phyloP scores from a whole-genome alignment of 2,888 invertebrate species.

The Chloroclystis v-ata region DNA sequence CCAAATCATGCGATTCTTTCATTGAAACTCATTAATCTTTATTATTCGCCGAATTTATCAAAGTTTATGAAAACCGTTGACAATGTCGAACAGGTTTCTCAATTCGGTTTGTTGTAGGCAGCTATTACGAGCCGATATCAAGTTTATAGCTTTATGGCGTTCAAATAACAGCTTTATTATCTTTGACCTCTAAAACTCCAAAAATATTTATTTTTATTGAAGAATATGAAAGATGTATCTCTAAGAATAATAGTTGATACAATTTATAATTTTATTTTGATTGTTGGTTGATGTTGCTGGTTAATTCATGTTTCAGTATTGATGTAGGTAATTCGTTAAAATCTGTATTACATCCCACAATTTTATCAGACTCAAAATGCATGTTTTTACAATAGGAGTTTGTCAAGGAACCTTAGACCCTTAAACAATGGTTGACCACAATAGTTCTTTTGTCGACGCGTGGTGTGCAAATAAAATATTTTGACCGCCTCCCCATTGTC shows the following conservation, averaged over 20 bases:
- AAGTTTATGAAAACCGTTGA: constrained; percentile 14
- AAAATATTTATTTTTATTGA: no score
- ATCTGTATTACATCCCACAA: no score
- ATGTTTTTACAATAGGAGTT: constrained; percentile 11
- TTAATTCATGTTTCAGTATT: no score
- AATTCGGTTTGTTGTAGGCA: constrained; percentile 1
- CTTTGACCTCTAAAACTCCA: not conserved
- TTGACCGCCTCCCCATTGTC: constrained; percentile 42
- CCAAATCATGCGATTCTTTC: constrained; percentile 38
- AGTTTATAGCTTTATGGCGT: constrained; percentile 24
- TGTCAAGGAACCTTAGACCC: constrained; percentile 58
- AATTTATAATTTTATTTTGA: no score
- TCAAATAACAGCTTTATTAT: constrained; percentile 24
- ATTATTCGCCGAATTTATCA: constrained; percentile 22
- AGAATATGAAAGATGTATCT: no score
- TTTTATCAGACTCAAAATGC: no score
- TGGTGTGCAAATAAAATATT: constrained; percentile 61
- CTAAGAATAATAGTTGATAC: no score
- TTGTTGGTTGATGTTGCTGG: no score
- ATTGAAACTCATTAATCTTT: constrained; percentile 27
- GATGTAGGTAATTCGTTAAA: no score
- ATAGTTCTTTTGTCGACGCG: constrained; percentile 49
- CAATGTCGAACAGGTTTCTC: constrained; percentile 13
- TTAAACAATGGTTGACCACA: constrained; percentile 53
- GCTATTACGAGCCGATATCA: constrained; percentile 15